A percentile compares a stretch with the other conserved stretches of the same genome.
These are phyloP conservation scores for Hermodice carunculata DNA, from an alignment of 2,888 invertebrate genomes.

Conservation along the genomic window DNA sequence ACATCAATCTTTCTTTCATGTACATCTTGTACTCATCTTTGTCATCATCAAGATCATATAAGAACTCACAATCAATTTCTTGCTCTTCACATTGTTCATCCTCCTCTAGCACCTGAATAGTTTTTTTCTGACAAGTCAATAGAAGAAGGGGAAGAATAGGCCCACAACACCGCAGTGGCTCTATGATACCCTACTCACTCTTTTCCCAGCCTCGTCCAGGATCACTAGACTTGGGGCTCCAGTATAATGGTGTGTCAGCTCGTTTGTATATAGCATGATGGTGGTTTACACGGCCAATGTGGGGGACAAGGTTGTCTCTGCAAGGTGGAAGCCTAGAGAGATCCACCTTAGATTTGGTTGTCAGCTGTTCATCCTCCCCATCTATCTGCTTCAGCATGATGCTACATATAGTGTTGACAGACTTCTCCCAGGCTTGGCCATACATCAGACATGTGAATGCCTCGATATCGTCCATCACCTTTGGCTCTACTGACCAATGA, in stretches of 20 bases:
- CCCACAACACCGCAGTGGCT: constrained; percentile 4
- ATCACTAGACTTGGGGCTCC: too few species aligned
- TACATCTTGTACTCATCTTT: too few species aligned
- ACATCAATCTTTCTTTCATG: too few species aligned
- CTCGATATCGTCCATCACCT: neutral
- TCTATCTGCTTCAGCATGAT: neutral
- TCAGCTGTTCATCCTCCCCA: neutral
- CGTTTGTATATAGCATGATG: neutral
- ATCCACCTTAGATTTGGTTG: neutral
- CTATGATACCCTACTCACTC: constrained; percentile 8
- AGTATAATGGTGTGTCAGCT: neutral
- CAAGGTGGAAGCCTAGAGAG: neutral
- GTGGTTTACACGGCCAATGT: neutral
- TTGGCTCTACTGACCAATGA: neutral
- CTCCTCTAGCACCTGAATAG: too few species aligned
- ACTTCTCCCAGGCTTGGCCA: neutral
- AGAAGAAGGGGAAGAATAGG: constrained; percentile 13
- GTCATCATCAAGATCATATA: too few species aligned
- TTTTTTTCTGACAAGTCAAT: too few species aligned
- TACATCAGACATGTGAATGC: neutral
- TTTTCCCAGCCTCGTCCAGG: neutral
- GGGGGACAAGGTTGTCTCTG: neutral
- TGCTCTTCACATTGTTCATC: too few species aligned
- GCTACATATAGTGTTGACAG: neutral
- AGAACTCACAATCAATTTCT: too few species aligned